Evolutionary conservation across 2,113 vertebrate genomes (phyloP).

Genomic region (Heterochromis multidens): DNA sequence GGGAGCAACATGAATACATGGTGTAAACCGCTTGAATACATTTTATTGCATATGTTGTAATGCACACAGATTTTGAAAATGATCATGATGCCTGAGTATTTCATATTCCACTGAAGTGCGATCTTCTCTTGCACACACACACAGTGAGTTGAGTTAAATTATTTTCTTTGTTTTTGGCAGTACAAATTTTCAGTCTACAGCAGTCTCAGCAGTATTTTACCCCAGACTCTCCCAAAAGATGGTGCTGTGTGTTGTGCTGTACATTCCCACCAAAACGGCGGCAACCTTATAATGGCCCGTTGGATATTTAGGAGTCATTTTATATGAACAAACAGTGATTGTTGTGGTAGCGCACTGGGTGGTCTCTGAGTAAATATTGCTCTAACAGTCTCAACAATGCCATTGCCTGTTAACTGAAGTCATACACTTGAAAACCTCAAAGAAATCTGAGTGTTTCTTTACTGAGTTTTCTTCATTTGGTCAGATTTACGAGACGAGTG

Average conservation of each 20-base stretch:
- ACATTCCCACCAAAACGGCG: constrained; percentile 8
- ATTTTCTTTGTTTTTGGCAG: neutral
- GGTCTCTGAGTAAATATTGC: constrained; percentile 61
- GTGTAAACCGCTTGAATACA: neutral
- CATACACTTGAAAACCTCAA: constrained; percentile 21
- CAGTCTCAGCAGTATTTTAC: neutral
- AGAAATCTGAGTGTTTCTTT: constrained; percentile 3
- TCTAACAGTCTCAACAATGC: constrained; percentile 40
- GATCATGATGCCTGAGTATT: neutral
- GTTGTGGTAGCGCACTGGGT: constrained; percentile 44
- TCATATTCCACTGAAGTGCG: neutral
- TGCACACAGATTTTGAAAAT: neutral
- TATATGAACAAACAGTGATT: constrained; percentile 42
- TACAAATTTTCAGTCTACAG: neutral
- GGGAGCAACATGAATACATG: neutral
- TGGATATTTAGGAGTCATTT: constrained; percentile 33
- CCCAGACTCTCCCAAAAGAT: neutral
- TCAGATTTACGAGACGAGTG: neutral
- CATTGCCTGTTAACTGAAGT: constrained; percentile 28
- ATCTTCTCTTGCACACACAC: neutral
- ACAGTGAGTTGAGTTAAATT: neutral
- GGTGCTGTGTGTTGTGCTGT: neutral
- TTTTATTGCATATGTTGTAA: neutral
- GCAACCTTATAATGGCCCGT: constrained; percentile 1
- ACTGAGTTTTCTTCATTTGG: constrained; percentile 5